phyloP scores from a whole-genome alignment of 92 coral and sea anemone species.

The Porites lobata region DNA sequence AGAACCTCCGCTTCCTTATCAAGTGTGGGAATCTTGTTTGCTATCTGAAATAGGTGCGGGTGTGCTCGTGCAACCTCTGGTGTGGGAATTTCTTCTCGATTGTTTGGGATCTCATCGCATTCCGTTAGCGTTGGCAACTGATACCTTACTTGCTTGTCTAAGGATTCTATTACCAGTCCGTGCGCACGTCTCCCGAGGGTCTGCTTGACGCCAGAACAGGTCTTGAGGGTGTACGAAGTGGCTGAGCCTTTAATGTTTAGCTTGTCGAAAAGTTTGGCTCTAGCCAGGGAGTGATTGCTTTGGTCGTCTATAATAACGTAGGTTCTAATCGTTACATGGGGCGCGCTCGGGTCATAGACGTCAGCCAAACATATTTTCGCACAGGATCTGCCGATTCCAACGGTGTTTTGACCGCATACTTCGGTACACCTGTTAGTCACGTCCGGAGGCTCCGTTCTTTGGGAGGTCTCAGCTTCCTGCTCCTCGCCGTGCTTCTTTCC shows the following conservation, averaged over 20 bases:
- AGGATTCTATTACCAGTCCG: constrained; percentile 47
- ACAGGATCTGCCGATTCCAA: constrained; percentile 39
- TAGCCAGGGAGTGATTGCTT: constrained; percentile 59
- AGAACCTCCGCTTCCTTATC: constrained; percentile 28
- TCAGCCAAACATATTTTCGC: constrained; percentile 58
- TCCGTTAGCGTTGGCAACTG: constrained; percentile 36
- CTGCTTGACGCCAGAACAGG: constrained; percentile 26
- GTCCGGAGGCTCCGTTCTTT: constrained; percentile 65
- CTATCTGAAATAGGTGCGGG: constrained; percentile 51
- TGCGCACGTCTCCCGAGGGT: constrained; percentile 46
- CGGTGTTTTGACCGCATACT: constrained; percentile 19
- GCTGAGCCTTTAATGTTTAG: constrained; percentile 27
- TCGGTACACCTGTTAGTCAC: constrained; percentile 47
- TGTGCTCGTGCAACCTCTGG: constrained; percentile 56
- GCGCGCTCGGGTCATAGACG: background rate
- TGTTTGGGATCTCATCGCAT: constrained; percentile 56
- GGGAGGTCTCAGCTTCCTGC: constrained; percentile 10
- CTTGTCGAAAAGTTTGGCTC: constrained; percentile 25
- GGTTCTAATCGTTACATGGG: constrained; percentile 17
- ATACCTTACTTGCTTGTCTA: constrained; percentile 9
- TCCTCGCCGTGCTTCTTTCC: background rate
- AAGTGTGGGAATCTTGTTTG: constrained; percentile 49
- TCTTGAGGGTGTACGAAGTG: constrained; percentile 11
- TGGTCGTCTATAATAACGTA: constrained; percentile 63
- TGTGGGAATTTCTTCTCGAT: constrained; percentile 59